Percentiles rank a stretch among this genome's conserved stretches.
phyloP scores from a whole-genome alignment of 2,888 invertebrate species.

The Portevinia maculata region DNA sequence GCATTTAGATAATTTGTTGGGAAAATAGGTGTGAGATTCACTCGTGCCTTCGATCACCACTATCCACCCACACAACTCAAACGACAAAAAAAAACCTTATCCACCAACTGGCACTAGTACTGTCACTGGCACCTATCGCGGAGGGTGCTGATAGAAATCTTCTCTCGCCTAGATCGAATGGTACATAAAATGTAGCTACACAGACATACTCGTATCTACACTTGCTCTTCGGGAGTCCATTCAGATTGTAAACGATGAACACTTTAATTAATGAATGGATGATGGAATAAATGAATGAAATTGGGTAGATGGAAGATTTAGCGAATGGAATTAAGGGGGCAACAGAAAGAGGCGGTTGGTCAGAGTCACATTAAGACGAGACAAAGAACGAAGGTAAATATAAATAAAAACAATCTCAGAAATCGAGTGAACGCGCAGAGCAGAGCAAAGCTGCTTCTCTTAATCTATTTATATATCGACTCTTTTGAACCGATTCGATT shows the following conservation, averaged over 20 bases:
- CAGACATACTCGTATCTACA: constrained; percentile 9
- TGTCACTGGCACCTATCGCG: constrained; percentile 7
- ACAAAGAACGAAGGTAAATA: constrained; percentile 27
- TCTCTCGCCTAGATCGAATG: constrained; percentile 5
- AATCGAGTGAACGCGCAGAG: constrained; percentile 1
- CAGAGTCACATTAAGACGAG: constrained; percentile 10
- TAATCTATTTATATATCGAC: constrained; percentile 8
- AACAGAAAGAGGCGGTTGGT: constrained; percentile 8
- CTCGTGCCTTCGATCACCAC: background rate
- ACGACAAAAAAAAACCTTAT: background rate
- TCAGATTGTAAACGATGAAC: constrained; percentile 63
- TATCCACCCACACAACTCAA: background rate
- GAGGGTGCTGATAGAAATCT: constrained; percentile 23
- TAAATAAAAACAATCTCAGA: constrained; percentile 27
- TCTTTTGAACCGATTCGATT: constrained; percentile 38
- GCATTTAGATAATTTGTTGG: background rate
- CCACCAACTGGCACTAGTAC: background rate
- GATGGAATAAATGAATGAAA: constrained; percentile 70
- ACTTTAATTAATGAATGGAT: constrained; percentile 68
- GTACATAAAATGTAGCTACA: constrained; percentile 5
- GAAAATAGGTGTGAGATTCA: background rate
- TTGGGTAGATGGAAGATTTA: constrained; percentile 40
- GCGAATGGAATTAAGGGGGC: constrained; percentile 1
- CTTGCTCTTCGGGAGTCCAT: constrained; percentile 48
- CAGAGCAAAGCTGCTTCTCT: constrained; percentile 13